These are phyloP conservation scores for Ditylenchus dipsaci DNA, from an alignment of 1,140 invertebrate species.

Conservation along the genomic window DNA sequence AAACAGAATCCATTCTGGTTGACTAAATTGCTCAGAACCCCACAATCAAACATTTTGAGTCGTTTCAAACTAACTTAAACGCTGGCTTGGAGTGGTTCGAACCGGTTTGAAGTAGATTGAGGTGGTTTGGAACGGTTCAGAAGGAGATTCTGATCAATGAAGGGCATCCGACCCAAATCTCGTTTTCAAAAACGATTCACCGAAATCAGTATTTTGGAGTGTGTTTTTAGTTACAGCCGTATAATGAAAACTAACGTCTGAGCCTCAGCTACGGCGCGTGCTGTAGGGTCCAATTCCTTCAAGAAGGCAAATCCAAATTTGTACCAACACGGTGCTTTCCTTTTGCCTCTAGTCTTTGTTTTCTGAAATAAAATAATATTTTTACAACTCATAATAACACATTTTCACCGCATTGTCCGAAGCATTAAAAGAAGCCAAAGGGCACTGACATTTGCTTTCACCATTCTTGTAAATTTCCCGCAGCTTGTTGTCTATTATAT, in stretches of 20 bases:
- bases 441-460: constrained; percentile 21
- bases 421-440: not conserved
- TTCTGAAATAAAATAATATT: not conserved
- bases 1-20: too few relatives aligned
- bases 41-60: too few relatives aligned
- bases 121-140: too few relatives aligned
- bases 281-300: constrained; percentile 8
- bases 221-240: too few relatives aligned
- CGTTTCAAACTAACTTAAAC: too few relatives aligned
- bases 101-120: too few relatives aligned
- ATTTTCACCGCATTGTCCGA: not conserved
- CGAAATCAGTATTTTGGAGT: too few relatives aligned
- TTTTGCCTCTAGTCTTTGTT: not conserved
- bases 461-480: constrained; percentile 13
- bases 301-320: constrained; percentile 40
- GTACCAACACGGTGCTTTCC: constrained; percentile 27
- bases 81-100: too few relatives aligned
- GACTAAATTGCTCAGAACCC: too few relatives aligned
- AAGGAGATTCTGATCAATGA: too few relatives aligned
- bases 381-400: not conserved
- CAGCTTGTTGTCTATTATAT: constrained; percentile 25
- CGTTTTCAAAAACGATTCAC: too few relatives aligned
- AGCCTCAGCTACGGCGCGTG: not conserved
- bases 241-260: not conserved
- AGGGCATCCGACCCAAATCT: too few relatives aligned